Conservation (phyloP, 2,113 vertebrate genomes). For the Romanogobio albipinnatus region DNA sequence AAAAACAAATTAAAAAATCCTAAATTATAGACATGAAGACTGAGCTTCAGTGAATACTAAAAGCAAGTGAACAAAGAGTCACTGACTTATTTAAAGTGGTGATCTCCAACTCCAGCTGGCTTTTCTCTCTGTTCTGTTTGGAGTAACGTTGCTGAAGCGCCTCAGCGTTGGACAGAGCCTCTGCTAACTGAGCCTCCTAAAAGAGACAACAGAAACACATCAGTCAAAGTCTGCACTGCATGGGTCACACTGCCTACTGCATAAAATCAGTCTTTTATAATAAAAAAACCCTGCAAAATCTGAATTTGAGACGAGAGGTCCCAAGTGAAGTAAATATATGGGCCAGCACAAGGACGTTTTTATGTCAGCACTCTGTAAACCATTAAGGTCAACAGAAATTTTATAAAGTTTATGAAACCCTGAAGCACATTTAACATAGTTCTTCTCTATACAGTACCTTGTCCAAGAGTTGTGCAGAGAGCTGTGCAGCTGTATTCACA, state of each 20-base stretch:
- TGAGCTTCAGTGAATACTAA: background rate
- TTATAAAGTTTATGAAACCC: background rate
- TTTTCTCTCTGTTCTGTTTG: conserved; percentile 80
- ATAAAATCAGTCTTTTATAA: background rate
- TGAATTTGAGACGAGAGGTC: background rate
- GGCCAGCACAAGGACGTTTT: background rate
- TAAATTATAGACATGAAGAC: background rate
- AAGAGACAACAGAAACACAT: background rate
- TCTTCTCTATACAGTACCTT: conserved; percentile 74
- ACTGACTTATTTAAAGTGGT: conserved; percentile 81
- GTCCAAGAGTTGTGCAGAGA: conserved; percentile 79
- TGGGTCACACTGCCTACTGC: background rate
- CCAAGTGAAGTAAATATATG: background rate
- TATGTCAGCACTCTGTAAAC: background rate
- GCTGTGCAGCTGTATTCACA: conserved; percentile 74
- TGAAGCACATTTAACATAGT: background rate
- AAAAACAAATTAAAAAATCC: background rate
- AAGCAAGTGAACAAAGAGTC: background rate
- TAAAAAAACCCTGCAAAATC: background rate
- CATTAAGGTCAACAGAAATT: background rate
- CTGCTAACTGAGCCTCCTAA: conserved; percentile 81
- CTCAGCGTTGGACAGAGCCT: conserved; percentile 79
- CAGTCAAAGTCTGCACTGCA: background rate
- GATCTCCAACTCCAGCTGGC: conserved; percentile 79
- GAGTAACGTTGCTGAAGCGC: conserved; percentile 81